These are phyloP conservation scores for Rhincodon typus DNA, from an alignment of 2,797 vertebrate genomes.

Conservation along the genomic window DNA sequence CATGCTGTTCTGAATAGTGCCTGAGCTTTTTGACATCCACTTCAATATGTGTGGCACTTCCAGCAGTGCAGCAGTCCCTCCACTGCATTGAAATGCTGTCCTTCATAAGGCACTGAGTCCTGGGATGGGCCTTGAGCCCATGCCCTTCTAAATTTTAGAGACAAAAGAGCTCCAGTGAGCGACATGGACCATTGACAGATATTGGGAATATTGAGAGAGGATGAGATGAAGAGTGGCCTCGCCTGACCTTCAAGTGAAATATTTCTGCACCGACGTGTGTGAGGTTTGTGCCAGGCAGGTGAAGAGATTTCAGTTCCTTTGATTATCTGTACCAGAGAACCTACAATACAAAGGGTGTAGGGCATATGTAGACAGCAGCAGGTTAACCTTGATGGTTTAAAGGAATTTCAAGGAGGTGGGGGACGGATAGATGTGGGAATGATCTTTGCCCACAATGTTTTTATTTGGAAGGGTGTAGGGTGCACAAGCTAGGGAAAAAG, in stretches of 20 bases:
- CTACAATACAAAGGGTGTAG: no score
- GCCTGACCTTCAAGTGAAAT: background rate
- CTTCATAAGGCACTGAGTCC: background rate
- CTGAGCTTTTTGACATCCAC: background rate
- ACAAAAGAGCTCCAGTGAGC: background rate
- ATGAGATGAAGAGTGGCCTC: background rate
- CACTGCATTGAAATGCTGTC: background rate
- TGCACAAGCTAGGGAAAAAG: background rate
- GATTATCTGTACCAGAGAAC: no score
- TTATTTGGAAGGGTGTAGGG: background rate
- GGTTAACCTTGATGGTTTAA: background rate
- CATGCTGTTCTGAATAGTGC: background rate
- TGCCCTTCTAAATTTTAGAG: background rate
- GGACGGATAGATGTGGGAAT: background rate
- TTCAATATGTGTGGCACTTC: background rate
- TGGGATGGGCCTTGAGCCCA: background rate
- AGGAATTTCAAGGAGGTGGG: background rate
- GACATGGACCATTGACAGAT: no score
- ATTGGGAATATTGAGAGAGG: background rate
- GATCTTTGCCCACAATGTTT: background rate
- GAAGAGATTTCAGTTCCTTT: background rate
- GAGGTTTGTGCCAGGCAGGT: background rate
- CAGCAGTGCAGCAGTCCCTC: background rate
- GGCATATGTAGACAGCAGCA: no score
- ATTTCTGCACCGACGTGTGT: background rate